Conservation (phyloP, 2,797 vertebrate genomes). For the Lindbergichthys nudifrons region DNA sequence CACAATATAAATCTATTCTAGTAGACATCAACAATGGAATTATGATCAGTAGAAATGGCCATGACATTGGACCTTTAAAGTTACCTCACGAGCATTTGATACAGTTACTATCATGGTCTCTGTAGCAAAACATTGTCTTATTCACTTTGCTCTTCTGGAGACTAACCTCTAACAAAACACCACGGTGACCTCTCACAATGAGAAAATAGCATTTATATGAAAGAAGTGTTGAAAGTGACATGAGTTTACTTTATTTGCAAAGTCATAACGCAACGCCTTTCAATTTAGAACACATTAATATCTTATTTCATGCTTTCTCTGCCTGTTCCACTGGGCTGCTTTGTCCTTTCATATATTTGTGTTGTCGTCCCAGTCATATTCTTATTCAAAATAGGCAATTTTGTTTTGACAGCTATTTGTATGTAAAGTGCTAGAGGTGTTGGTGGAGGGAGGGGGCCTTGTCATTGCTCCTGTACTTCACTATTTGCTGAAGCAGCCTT, state of each 20-base stretch:
- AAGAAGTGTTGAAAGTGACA: slow-evolving; percentile 69
- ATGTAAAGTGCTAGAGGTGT: slow-evolving; percentile 79
- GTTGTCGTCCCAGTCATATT: slow-evolving; percentile 73
- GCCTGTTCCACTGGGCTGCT: slow-evolving; percentile 74
- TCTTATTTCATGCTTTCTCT: slow-evolving; percentile 78
- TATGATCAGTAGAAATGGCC: no score
- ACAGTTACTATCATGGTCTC: background rate
- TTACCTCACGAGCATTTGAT: background rate
- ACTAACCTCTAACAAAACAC: slow-evolving; percentile 1
- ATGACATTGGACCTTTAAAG: no score
- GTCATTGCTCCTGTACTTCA: slow-evolving; percentile 74
- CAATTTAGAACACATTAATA: slow-evolving; percentile 77
- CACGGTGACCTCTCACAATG: slow-evolving; percentile 12
- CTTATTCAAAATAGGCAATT: slow-evolving; percentile 84
- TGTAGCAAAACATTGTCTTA: background rate
- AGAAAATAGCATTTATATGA: slow-evolving; percentile 52
- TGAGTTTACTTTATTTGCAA: slow-evolving; percentile 70
- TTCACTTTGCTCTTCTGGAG: slow-evolving; percentile 25
- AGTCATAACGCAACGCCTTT: slow-evolving; percentile 67
- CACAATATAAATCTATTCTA: no score
- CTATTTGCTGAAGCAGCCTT: slow-evolving; percentile 82
- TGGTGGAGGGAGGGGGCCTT: slow-evolving; percentile 36
- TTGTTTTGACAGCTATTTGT: slow-evolving; percentile 88
- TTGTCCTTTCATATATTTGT: slow-evolving; percentile 74
- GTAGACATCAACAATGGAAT: no score